Evolutionary conservation across 2,888 invertebrate species (phyloP).

Genomic region (Xanthorhoe spadicearia): DNA sequence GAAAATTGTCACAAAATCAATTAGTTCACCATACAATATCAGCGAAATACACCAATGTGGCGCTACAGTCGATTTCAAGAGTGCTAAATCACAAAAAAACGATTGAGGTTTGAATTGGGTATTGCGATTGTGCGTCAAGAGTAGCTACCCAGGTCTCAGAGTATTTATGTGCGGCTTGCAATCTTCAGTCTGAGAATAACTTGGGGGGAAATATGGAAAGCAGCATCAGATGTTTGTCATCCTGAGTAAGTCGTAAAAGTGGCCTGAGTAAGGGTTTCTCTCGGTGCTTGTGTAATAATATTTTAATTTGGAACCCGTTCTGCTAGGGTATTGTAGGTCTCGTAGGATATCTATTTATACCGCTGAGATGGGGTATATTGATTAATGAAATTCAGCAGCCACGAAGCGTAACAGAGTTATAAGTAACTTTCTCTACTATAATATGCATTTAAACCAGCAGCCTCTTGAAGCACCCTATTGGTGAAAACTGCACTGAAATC

Average conservation of each 20-base stretch:
- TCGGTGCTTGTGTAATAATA: slow-evolving; percentile 11
- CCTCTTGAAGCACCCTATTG: no score
- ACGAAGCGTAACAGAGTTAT: slow-evolving; percentile 1
- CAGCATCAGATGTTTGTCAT: slow-evolving; percentile 31
- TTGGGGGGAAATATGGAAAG: slow-evolving; percentile 18
- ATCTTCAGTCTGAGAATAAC: neutral
- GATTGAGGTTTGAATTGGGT: no score
- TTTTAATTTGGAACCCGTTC: slow-evolving; percentile 21
- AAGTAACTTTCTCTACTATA: no score
- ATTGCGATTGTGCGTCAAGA: no score
- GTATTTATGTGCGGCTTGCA: slow-evolving; percentile 11
- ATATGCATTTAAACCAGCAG: no score
- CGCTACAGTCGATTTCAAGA: no score
- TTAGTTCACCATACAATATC: no score
- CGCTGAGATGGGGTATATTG: neutral
- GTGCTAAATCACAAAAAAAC: no score
- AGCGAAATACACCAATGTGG: no score
- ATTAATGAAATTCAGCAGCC: slow-evolving; percentile 6
- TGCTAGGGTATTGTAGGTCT: slow-evolving; percentile 1
- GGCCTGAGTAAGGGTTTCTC: slow-evolving; percentile 18
- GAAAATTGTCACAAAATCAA: no score
- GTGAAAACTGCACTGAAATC: no score
- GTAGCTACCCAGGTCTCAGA: no score
- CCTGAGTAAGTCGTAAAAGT: slow-evolving; percentile 24
- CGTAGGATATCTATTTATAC: neutral